A percentile compares a stretch with the other conserved stretches of the same genome.
Evolutionary conservation across 2,888 invertebrate genomes (phyloP).

Genomic region (Volucella zonaria): DNA sequence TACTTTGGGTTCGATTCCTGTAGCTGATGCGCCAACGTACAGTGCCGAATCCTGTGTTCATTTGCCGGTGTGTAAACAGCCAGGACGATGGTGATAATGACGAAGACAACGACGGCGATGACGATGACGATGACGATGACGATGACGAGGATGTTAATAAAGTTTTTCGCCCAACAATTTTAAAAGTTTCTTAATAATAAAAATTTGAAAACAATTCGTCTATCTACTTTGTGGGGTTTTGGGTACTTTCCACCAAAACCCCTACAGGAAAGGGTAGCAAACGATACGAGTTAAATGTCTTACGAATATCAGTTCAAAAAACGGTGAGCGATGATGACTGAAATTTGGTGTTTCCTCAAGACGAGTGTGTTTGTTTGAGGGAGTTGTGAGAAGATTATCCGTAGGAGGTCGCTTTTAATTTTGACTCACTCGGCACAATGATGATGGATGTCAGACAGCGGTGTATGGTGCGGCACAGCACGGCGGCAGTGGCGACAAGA

Average conservation of each 20-base stretch:
- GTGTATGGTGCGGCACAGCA: conserved; percentile 9
- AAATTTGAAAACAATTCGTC: conserved; percentile 67
- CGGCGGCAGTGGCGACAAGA: conserved; percentile 34
- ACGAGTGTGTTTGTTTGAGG: conserved; percentile 47
- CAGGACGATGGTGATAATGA: conserved; percentile 14
- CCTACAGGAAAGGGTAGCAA: conserved; percentile 42
- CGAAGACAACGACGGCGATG: neutral
- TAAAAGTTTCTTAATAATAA: conserved; percentile 73
- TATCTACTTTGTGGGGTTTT: conserved; percentile 63
- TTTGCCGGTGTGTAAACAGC: conserved; percentile 58
- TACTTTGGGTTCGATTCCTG: conserved; percentile 74
- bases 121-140: conserved; percentile 2
- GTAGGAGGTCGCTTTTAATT: conserved; percentile 54
- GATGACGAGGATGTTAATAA: conserved; percentile 56
- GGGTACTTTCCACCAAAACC: neutral
- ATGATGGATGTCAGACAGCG: conserved; percentile 42
- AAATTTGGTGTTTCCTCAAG: conserved; percentile 19
- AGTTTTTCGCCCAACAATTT: conserved; percentile 69
- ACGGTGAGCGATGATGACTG: conserved; percentile 18
- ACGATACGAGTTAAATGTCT: conserved; percentile 44
- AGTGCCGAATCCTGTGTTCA: conserved; percentile 16
- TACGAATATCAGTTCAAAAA: conserved; percentile 20
- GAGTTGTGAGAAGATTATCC: conserved; percentile 34
- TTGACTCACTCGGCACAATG: conserved; percentile 33
- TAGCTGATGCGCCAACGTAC: conserved; percentile 52